phyloP scores from a whole-genome alignment of 1,140 invertebrate genomes.

The Dendroctonus ponderosae region DNA sequence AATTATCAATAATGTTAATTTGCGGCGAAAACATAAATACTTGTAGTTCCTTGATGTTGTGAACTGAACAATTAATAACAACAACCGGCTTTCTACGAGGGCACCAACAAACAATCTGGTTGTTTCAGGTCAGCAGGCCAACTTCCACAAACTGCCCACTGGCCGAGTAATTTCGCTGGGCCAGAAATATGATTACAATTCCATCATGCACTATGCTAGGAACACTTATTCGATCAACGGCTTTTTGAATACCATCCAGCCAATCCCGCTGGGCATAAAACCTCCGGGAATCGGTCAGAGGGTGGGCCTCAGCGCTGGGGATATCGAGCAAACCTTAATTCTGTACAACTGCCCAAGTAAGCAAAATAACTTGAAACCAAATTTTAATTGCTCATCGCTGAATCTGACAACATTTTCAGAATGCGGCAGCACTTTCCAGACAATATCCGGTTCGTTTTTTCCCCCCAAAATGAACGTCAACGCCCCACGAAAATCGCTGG shows the following conservation, averaged over 20 bases:
- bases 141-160: slow-evolving; percentile 93
- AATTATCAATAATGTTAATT: too few species aligned
- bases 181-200: slow-evolving; percentile 91
- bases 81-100: too few species aligned
- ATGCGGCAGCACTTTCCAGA: slow-evolving; percentile 89
- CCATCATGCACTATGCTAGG: slow-evolving; percentile 97
- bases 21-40: too few species aligned
- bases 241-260: slow-evolving; percentile 92
- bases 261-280: slow-evolving; percentile 69
- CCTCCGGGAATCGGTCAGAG: slow-evolving; percentile 92
- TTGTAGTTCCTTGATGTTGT: too few species aligned
- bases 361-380: too few species aligned
- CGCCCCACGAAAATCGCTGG: slow-evolving; percentile 61
- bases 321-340: slow-evolving; percentile 93
- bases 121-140: slow-evolving; percentile 94
- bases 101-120: too few species aligned
- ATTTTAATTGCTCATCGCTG: too few species aligned
- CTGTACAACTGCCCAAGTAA: slow-evolving; percentile 92
- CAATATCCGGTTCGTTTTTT: slow-evolving; percentile 78
- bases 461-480: slow-evolving; percentile 69
- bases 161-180: slow-evolving; percentile 97
- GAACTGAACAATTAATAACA: too few species aligned
- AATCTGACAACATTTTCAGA: too few species aligned
- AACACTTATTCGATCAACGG: slow-evolving; percentile 96
- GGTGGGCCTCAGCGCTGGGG: slow-evolving; percentile 83